Evolutionary conservation across 1,140 invertebrate genomes (phyloP).

Genomic region (Bombus polaris): DNA sequence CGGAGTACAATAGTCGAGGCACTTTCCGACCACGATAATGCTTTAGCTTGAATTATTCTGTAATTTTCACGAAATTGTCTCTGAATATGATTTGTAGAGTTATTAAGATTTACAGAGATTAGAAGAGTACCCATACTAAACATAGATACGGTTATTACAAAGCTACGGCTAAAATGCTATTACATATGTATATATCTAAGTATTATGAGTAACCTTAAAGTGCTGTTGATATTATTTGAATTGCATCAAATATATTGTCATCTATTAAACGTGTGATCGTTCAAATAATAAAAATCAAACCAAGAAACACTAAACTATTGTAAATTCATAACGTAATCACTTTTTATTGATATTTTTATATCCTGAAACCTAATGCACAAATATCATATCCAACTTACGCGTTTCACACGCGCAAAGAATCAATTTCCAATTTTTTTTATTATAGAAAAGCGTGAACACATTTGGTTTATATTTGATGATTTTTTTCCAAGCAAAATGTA

Average conservation of each 20-base stretch:
- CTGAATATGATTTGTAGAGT: constrained; percentile 63
- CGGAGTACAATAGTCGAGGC: constrained; percentile 63
- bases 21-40: constrained; percentile 65
- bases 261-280: not conserved
- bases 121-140: constrained; percentile 30
- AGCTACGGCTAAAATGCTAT: constrained; percentile 35
- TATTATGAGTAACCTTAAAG: not conserved
- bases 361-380: no score
- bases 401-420: no score
- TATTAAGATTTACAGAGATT: constrained; percentile 69
- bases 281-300: no score
- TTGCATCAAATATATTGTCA: not conserved
- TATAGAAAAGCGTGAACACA: no score
- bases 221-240: no score
- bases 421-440: no score
- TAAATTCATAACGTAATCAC: no score
- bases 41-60: constrained; percentile 66
- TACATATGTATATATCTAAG: not conserved
- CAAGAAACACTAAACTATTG: no score
- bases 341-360: no score
- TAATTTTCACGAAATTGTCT: constrained; percentile 69
- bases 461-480: no score
- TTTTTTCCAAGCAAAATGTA: not conserved
- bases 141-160: constrained; percentile 29
- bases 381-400: no score